Evolutionary conservation across 2,888 invertebrate genomes (phyloP), one percentile per base, ranked within the genome.

Genomic region (Phalangium opilio): DNA sequence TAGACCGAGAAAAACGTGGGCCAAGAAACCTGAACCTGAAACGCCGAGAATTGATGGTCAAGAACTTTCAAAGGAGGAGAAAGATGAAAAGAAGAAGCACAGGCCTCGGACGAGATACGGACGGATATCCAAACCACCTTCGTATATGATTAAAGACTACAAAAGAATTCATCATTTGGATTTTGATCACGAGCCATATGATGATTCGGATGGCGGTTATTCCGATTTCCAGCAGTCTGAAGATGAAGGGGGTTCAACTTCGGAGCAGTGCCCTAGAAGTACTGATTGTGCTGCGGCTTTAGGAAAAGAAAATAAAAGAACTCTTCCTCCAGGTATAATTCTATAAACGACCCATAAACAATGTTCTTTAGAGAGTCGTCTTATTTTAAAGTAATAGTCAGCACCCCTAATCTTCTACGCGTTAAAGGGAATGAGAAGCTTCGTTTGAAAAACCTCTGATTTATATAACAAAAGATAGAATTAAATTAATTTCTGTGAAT

Each of bases 121-220:
- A 0, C 65, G 75, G 42, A 65, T 75, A 21, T 75, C 74, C 1
- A 69, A 74, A 45, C 75, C 75, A 1, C 75, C 76, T 0, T 68
- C 72, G 38, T 74, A 75, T 57, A 74, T 75, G 71, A 70, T 75
- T 15, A 71, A 73, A 51, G 75, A 75, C 60, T 75, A 75, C 58
- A 75, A 74, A 55, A 70, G 73, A 48, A 65, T 75, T 44, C 73
- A 73, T 58, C 71, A 70, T 47, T 58, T 72, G 38, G 74, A 74
- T 54, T 72, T 72, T 57, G 67, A 69, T 55, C 72, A 73, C 53
- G 73, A 73, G 12, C 67, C 67, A 47, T 63, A 71, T 50, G 74
- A 74, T 58, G 73, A 74, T 56, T 72, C 73, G 10, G 74, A 74
- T 60, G 73, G 73, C 12, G 74, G 74, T 8, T 75, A 74, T 59